Evolutionary conservation across 2,797 vertebrate species (phyloP).

Genomic region (Petrocephalus sullivani): DNA sequence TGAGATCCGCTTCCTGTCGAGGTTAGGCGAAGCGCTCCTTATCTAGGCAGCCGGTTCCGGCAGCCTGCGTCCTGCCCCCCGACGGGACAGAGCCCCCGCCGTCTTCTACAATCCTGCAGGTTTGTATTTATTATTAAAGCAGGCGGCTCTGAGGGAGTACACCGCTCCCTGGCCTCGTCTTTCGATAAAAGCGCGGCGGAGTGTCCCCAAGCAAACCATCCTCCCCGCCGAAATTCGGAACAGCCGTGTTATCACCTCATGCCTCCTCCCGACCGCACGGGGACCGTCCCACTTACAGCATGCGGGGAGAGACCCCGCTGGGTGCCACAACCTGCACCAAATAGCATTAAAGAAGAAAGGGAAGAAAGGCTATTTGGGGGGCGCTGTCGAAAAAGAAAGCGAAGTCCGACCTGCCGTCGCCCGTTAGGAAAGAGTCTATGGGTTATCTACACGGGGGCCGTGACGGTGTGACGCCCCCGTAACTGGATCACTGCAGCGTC

Average conservation of each 20-base stretch:
- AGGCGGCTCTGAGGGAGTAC: background rate
- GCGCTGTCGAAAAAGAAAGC: background rate
- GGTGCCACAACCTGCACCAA: background rate
- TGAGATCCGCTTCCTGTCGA: background rate
- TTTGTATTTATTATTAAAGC: conserved; percentile 5
- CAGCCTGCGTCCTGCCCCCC: background rate
- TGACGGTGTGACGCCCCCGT: background rate
- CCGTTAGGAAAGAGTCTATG: background rate
- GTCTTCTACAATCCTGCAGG: background rate
- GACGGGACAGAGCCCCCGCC: background rate
- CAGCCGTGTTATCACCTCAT: background rate
- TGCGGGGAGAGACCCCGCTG: background rate
- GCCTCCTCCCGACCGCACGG: background rate
- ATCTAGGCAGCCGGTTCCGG: background rate
- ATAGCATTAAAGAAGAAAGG: background rate
- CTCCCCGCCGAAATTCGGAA: background rate
- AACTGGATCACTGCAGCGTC: background rate
- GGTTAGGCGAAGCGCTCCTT: background rate
- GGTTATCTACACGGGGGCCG: background rate
- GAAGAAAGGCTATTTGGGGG: background rate
- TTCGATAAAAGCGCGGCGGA: background rate
- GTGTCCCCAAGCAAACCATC: background rate
- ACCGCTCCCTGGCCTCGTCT: background rate
- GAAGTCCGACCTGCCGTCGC: background rate
- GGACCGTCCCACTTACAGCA: background rate